Conservation (phyloP, 37 sponge, comb jelly and placozoan genomes). For the Theonella swinhoei region DNA sequence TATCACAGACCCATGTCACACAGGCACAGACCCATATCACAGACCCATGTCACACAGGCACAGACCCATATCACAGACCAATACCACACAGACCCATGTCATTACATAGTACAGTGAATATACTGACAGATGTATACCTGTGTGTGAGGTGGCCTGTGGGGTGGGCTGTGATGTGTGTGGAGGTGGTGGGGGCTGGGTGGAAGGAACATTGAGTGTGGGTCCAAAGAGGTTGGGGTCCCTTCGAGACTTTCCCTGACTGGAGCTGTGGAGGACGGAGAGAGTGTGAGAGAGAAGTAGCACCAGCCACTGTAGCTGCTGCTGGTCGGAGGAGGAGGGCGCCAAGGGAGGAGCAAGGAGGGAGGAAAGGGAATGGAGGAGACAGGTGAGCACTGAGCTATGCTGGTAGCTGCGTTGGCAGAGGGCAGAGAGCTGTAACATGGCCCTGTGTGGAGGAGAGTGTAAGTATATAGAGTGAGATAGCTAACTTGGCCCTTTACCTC, state of each 20-base stretch:
- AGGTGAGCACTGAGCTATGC: conserved; percentile 20
- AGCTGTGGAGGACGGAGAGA: conserved; percentile 14
- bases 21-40: too few species aligned
- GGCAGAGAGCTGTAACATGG: conserved; percentile 60
- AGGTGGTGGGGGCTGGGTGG: too few species aligned
- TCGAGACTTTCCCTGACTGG: not conserved
- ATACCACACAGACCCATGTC: too few species aligned
- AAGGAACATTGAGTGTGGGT: conserved; percentile 2
- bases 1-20: too few species aligned
- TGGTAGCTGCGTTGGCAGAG: conserved; percentile 49
- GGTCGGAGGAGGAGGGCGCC: not conserved
- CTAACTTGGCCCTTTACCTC: conserved; percentile 24
- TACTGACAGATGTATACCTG: too few species aligned
- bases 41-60: too few species aligned
- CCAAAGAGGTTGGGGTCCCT: conserved; percentile 1
- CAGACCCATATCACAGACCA: too few species aligned
- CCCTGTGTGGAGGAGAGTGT: conserved; percentile 5
- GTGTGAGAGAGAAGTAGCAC: conserved; percentile 52
- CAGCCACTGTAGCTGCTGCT: conserved; percentile 50
- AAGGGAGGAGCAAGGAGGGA: conserved; percentile 6
- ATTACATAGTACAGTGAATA: too few species aligned
- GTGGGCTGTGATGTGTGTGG: too few species aligned
- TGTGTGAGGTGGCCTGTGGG: too few species aligned
- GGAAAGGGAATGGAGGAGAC: conserved; percentile 12
- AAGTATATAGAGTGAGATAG: not conserved